These are phyloP conservation scores for Troides aeacus DNA, from an alignment of 2,888 invertebrate genomes.

Conservation along the genomic window DNA sequence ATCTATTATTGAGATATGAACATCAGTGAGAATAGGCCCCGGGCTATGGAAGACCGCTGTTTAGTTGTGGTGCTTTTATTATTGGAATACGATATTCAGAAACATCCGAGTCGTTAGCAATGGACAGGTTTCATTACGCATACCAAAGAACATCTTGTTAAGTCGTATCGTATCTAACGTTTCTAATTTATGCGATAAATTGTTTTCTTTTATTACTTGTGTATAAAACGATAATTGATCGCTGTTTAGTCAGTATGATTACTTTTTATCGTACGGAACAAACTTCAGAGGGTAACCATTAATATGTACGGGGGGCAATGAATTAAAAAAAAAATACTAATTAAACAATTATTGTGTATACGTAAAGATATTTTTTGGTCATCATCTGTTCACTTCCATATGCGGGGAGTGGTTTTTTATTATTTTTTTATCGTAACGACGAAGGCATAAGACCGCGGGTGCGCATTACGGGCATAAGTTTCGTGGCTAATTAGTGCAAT, in stretches of 20 bases:
- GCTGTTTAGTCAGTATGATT: background rate
- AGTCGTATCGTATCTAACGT: slow-evolving; percentile 18
- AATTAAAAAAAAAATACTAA: slow-evolving; percentile 8
- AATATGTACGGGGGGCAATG: background rate
- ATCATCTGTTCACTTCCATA: slow-evolving; percentile 26
- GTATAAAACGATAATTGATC: background rate
- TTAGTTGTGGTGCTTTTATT: slow-evolving; percentile 31
- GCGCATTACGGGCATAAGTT: slow-evolving; percentile 38
- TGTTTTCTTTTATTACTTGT: slow-evolving; percentile 1
- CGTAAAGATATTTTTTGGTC: slow-evolving; percentile 21
- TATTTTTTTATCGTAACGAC: slow-evolving; percentile 8
- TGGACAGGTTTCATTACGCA: slow-evolving; percentile 16
- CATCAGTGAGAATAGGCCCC: slow-evolving; percentile 47
- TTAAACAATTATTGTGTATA: slow-evolving; percentile 20
- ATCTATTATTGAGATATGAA: slow-evolving; percentile 52
- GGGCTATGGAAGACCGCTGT: slow-evolving; percentile 53
- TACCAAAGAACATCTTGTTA: slow-evolving; percentile 24
- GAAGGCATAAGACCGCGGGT: slow-evolving; percentile 30
- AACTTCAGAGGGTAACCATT: background rate
- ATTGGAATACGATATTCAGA: slow-evolving; percentile 16
- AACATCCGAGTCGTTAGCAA: slow-evolving; percentile 9
- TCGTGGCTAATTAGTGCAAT: slow-evolving; percentile 40
- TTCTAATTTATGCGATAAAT: slow-evolving; percentile 10
- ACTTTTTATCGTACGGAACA: background rate
- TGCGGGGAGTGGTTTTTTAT: slow-evolving; percentile 23